Evolutionary conservation across 2,113 vertebrate genomes (phyloP).

Genomic region (Antechinus flavipes): DNA sequence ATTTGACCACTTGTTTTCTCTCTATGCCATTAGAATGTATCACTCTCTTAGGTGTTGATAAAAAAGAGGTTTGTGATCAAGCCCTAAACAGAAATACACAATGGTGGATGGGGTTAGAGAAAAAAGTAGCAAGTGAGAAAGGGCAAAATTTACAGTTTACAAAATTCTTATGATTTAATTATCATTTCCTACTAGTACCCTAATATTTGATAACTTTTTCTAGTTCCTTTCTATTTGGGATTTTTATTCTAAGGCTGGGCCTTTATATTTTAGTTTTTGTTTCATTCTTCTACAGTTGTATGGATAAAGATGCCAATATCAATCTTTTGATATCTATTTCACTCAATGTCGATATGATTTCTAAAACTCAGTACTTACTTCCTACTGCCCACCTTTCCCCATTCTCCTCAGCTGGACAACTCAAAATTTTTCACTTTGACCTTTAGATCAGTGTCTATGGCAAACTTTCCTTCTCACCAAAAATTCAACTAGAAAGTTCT

Average conservation of each 20-base stretch:
- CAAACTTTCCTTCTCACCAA: background rate
- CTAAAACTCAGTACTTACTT: background rate
- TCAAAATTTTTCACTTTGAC: background rate
- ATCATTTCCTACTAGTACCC: background rate
- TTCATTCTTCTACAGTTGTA: background rate
- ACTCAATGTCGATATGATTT: background rate
- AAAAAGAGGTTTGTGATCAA: background rate
- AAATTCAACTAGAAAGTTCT: background rate
- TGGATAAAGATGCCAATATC: background rate
- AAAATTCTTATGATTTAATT: background rate
- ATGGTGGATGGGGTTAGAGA: background rate
- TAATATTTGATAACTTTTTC: background rate
- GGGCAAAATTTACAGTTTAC: background rate
- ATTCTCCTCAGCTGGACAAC: background rate
- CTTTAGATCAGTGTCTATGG: background rate
- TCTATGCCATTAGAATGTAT: background rate
- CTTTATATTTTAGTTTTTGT: background rate
- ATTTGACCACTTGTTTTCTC: background rate
- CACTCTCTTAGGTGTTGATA: background rate
- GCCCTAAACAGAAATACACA: background rate
- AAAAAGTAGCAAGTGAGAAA: background rate
- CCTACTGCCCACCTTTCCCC: background rate
- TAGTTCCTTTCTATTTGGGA: background rate
- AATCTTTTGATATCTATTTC: background rate
- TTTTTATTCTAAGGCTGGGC: background rate